A percentile compares a stretch with the other conserved stretches of the same genome.
Evolutionary conservation across 2,888 invertebrate genomes (phyloP).

Genomic region (Agrotis puta): DNA sequence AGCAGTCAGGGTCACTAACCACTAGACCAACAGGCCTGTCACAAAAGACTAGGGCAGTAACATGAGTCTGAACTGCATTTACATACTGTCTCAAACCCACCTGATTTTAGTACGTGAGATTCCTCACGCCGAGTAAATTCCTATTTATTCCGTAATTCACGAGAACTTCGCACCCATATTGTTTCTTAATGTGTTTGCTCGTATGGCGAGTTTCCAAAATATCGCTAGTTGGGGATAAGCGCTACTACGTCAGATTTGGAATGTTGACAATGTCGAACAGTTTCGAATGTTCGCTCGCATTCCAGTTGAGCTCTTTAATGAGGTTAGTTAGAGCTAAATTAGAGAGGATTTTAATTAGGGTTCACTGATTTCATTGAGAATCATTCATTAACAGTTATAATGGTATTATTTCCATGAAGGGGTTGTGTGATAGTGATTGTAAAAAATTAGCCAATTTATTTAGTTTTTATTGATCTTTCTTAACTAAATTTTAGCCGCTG

Average conservation of each 20-base stretch:
- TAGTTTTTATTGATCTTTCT: too few species aligned
- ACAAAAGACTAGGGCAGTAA: too few species aligned
- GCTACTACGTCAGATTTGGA: constrained; percentile 34
- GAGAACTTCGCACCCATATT: constrained; percentile 27
- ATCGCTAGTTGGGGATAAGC: constrained; percentile 30
- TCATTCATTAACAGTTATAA: constrained; percentile 4
- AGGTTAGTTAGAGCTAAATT: constrained; percentile 20
- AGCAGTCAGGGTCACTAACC: too few species aligned
- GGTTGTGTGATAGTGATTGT: background rate
- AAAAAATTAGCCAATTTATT: too few species aligned
- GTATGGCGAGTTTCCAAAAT: constrained; percentile 56
- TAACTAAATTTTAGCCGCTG: too few species aligned
- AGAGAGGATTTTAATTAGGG: background rate
- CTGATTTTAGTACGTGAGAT: constrained; percentile 5
- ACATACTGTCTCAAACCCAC: background rate
- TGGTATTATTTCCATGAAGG: background rate
- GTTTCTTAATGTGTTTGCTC: constrained; percentile 48
- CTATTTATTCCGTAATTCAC: constrained; percentile 28
- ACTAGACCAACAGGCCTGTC: too few species aligned
- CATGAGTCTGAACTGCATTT: too few species aligned
- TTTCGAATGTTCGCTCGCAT: constrained; percentile 25
- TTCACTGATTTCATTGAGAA: background rate
- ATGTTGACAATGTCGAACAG: constrained; percentile 49
- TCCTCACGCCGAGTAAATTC: constrained; percentile 4
- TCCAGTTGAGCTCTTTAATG: constrained; percentile 12